These are phyloP conservation scores for Octopus sinensis DNA, from an alignment of 1,140 invertebrate species.

Conservation along the genomic window DNA sequence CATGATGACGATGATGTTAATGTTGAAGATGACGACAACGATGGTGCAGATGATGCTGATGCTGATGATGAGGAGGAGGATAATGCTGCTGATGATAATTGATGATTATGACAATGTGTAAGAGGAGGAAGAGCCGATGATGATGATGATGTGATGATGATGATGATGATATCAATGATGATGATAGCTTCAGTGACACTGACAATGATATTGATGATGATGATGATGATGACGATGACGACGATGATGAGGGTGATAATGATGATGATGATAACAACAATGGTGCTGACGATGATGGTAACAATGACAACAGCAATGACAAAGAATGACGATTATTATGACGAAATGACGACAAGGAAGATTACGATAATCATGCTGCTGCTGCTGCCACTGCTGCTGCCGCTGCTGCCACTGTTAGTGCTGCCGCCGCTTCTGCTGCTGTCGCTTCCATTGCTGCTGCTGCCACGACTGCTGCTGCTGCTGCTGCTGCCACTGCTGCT, in stretches of 20 bases:
- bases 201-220: constrained; percentile 12
- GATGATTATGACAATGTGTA: too few relatives aligned
- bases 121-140: too few relatives aligned
- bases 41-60: too few relatives aligned
- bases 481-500: too few relatives aligned
- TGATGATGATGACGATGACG: neutral
- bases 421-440: neutral
- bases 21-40: too few relatives aligned
- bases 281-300: neutral
- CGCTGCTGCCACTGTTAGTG: too few relatives aligned
- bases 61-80: too few relatives aligned
- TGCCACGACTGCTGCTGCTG: too few relatives aligned
- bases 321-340: constrained; percentile 8
- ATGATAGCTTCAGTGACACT: too few relatives aligned
- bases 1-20: too few relatives aligned
- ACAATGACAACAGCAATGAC: neutral
- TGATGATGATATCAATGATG: neutral
- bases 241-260: neutral
- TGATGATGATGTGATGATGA: neutral
- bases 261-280: neutral
- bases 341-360: constrained; percentile 2
- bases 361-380: neutral
- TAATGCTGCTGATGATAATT: too few relatives aligned
- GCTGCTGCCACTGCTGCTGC: neutral
- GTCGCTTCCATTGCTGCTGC: neutral